Percentiles rank a stretch among this genome's conserved stretches.
phyloP scores from a whole-genome alignment of 1,140 invertebrate species.

The Cherax destructor region DNA sequence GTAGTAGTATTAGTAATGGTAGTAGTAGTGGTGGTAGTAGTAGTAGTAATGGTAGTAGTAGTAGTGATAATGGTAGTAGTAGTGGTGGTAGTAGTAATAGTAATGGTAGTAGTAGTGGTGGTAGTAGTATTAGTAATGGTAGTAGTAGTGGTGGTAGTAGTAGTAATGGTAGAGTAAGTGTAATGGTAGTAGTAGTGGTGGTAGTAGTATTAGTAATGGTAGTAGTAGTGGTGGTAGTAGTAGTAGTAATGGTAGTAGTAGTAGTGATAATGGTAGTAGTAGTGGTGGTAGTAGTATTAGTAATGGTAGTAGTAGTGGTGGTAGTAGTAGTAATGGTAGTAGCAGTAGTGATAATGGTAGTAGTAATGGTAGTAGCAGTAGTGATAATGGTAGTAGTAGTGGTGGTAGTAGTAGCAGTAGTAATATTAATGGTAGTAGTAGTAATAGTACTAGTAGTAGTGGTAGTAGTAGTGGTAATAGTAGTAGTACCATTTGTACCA shows the following conservation, averaged over 20 bases:
- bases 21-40: no score
- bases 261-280: no score
- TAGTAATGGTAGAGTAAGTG: no score
- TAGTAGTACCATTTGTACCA: background rate
- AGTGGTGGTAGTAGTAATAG: background rate
- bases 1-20: no score
- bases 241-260: background rate
- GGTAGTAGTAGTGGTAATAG: background rate
- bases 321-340: background rate
- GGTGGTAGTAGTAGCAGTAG: no score
- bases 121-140: no score
- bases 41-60: background rate
- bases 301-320: background rate
- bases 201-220: no score
- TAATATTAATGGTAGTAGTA: no score
- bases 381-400: background rate
- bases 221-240: background rate
- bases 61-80: background rate
- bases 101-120: background rate
- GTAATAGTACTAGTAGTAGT: background rate
- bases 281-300: no score
- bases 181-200: background rate
- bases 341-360: background rate
- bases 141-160: no score
- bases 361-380: background rate